Evolutionary conservation across 2,888 invertebrate species (phyloP).

Genomic region (Drosophila pullipes): DNA sequence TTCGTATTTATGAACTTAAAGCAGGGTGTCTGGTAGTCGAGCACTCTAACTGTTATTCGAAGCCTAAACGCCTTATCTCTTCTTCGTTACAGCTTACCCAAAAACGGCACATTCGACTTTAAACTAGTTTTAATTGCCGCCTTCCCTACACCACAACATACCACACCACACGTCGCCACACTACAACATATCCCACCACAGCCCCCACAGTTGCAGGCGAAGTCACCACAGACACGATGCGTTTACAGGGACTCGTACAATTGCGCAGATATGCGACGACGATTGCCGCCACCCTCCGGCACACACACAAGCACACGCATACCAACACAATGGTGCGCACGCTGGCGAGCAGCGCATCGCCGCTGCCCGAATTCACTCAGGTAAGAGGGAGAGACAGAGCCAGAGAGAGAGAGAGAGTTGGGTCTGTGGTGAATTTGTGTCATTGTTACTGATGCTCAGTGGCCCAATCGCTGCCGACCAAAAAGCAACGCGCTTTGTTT

Average conservation of each 20-base stretch:
- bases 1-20: not conserved
- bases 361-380: conserved; percentile 69
- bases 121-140: not conserved
- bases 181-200: not conserved
- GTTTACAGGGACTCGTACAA: conserved; percentile 64
- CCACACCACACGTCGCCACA: not conserved
- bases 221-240: conserved; percentile 42
- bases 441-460: not conserved
- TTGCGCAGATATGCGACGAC: conserved; percentile 63
- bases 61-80: not conserved
- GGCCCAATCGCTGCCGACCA: conserved; percentile 45
- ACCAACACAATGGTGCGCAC: conserved; percentile 48
- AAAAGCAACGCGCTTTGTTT: not conserved
- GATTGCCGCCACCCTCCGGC: conserved; percentile 47
- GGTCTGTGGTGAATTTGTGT: conserved; percentile 38
- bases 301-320: conserved; percentile 25
- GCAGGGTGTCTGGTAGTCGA: not conserved
- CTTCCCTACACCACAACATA: not conserved
- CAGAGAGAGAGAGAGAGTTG: not conserved
- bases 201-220: not conserved
- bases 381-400: conserved; percentile 40
- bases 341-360: conserved; percentile 67
- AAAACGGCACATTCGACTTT: not conserved
- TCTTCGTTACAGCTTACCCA: not conserved
- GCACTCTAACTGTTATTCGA: not conserved